Conservation (phyloP, 2,797 vertebrate genomes). For the Enteromius anoplus region DNA sequence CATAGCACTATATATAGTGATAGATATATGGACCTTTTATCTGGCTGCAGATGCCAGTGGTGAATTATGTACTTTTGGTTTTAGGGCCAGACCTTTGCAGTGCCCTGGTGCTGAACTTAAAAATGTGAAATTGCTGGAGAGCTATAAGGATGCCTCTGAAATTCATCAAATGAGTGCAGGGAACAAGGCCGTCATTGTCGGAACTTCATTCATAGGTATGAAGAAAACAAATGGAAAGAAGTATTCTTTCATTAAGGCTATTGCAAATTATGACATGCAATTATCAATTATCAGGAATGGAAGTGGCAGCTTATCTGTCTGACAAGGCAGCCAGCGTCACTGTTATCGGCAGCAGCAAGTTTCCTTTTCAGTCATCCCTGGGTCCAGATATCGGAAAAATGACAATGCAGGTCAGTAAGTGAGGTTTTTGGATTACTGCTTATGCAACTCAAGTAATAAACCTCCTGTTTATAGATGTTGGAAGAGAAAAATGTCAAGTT, state of each 20-base stretch:
- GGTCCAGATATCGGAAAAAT: slow-evolving; percentile 82
- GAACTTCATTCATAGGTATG: slow-evolving; percentile 87
- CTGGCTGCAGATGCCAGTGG: background rate
- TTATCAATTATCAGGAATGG: slow-evolving; percentile 81
- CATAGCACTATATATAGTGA: background rate
- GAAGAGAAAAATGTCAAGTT: slow-evolving; percentile 83
- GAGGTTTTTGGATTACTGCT: background rate
- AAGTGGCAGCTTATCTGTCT: slow-evolving; percentile 82
- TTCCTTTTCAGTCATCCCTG: slow-evolving; percentile 77
- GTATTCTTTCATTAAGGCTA: background rate
- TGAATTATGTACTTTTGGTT: background rate
- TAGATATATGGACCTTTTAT: background rate
- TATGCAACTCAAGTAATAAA: background rate
- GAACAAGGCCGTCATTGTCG: slow-evolving; percentile 77
- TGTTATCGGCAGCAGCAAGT: slow-evolving; percentile 75
- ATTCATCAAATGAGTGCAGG: slow-evolving; percentile 75
- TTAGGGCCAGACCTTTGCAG: slow-evolving; percentile 75
- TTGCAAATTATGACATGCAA: background rate
- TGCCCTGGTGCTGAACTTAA: slow-evolving; percentile 80
- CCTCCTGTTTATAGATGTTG: slow-evolving; percentile 77
- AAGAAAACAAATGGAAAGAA: background rate
- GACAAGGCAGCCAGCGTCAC: slow-evolving; percentile 80
- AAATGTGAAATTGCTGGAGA: slow-evolving; percentile 79
- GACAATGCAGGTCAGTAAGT: slow-evolving; percentile 78
- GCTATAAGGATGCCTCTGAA: slow-evolving; percentile 77